phyloP scores from a whole-genome alignment of 2,113 vertebrate genomes.

The Notiomystis cincta region DNA sequence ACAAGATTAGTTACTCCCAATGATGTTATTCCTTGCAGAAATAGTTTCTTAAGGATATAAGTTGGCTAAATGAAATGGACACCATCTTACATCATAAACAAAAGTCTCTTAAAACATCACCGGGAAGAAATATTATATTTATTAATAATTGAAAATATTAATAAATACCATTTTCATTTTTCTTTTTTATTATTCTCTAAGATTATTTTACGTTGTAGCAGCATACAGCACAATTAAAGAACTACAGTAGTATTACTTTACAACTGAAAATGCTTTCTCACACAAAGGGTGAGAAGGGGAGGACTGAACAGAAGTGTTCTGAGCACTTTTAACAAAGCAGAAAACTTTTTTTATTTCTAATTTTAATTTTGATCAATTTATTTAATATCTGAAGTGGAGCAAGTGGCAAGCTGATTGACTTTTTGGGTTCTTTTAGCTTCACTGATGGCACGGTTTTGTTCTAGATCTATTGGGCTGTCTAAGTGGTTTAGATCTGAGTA shows the following conservation, averaged over 20 bases:
- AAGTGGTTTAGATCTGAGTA: neutral
- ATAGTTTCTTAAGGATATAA: neutral
- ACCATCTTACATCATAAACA: neutral
- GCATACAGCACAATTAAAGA: neutral
- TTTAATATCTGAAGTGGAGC: neutral
- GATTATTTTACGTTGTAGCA: neutral
- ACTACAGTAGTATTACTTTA: neutral
- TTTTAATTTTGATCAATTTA: neutral
- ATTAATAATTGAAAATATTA: neutral
- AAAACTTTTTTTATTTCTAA: neutral
- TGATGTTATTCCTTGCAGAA: neutral
- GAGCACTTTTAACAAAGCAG: neutral
- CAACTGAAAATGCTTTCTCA: neutral
- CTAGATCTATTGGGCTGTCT: neutral
- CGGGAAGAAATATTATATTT: neutral
- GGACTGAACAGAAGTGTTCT: neutral
- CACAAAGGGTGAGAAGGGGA: neutral
- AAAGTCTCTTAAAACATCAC: neutral
- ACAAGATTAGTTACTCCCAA: neutral
- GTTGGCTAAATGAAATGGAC: neutral
- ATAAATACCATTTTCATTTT: neutral
- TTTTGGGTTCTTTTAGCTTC: neutral
- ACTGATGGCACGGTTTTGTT: neutral
- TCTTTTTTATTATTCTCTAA: neutral
- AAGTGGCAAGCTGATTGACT: neutral